A percentile compares a stretch with the other conserved stretches of the same genome.
Evolutionary conservation across 2,797 vertebrate genomes (phyloP).

Genomic region (Hyperoplus immaculatus): DNA sequence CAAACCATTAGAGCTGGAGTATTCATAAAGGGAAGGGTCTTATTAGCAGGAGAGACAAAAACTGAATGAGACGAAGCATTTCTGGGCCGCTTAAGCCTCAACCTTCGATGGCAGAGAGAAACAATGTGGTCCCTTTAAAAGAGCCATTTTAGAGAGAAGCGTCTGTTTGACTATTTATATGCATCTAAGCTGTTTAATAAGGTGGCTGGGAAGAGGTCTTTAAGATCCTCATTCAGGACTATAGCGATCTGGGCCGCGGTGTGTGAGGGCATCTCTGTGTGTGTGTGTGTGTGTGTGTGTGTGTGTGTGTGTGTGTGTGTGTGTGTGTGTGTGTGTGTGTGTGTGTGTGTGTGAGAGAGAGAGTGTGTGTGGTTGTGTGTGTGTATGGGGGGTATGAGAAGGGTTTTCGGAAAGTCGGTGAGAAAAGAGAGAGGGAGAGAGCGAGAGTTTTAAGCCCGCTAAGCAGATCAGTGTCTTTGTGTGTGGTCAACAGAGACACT

Average conservation of each 20-base stretch:
- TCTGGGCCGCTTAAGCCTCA: conserved; percentile 73
- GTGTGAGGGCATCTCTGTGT: conserved; percentile 57
- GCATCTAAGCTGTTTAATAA: conserved; percentile 82
- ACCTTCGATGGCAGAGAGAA: conserved; percentile 75
- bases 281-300: conserved; percentile 41
- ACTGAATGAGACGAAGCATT: conserved; percentile 69
- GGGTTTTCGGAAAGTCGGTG: conserved; percentile 66
- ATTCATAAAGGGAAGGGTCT: conserved; percentile 76
- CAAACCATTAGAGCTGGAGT: conserved; percentile 73
- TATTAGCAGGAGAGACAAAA: conserved; percentile 76
- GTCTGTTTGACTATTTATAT: conserved; percentile 77
- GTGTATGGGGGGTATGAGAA: conserved; percentile 50
- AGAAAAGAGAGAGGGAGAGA: conserved; percentile 57
- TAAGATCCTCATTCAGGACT: conserved; percentile 76
- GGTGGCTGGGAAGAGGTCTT: conserved; percentile 74
- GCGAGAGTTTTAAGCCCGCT: conserved; percentile 72
- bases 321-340: conserved; percentile 29
- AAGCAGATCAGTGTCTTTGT: conserved; percentile 84
- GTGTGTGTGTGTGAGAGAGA: conserved; percentile 6
- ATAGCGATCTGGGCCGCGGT: conserved; percentile 55
- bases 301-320: conserved; percentile 10
- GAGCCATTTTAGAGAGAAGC: conserved; percentile 72
- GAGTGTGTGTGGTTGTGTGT: conserved; percentile 36
- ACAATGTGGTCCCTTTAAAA: conserved; percentile 79
- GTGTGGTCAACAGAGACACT: conserved; percentile 75